Evolutionary conservation across 2,113 vertebrate species (phyloP).

Genomic region (Bubo blakistoni): DNA sequence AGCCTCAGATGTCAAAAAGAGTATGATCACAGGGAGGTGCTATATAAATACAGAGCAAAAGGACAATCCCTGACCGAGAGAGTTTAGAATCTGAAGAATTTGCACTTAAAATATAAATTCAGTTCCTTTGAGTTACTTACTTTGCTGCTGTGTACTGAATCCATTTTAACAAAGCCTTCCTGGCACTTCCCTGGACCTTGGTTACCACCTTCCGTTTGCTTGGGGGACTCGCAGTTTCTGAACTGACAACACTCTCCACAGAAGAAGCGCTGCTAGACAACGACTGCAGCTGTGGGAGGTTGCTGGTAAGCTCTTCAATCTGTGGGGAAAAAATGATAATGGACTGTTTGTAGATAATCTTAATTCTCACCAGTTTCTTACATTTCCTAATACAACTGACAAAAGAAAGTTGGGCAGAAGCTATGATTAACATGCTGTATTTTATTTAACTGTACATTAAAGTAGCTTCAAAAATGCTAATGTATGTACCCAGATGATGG

Average conservation of each 20-base stretch:
- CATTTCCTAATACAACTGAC: neutral
- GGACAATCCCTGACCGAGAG: neutral
- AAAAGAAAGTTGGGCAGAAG: neutral
- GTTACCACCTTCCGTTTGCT: conserved; percentile 87
- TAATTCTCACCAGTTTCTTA: neutral
- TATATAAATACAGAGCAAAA: neutral
- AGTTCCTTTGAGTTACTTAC: conserved; percentile 70
- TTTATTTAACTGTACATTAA: neutral
- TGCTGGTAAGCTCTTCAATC: conserved; percentile 96
- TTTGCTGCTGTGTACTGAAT: conserved; percentile 90
- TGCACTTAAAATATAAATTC: neutral
- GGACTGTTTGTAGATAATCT: neutral
- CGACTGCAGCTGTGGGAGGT: conserved; percentile 85
- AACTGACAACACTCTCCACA: conserved; percentile 86
- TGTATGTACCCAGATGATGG: neutral
- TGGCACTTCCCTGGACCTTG: conserved; percentile 87
- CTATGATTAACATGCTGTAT: neutral
- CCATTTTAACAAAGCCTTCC: conserved; percentile 93
- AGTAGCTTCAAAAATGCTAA: neutral
- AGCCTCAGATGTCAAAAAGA: neutral
- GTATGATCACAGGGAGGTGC: neutral
- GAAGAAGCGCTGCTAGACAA: conserved; percentile 89
- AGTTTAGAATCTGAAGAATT: neutral
- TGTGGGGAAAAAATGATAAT: conserved; percentile 24
- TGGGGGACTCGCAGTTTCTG: conserved; percentile 88